Conservation (phyloP, 2,797 vertebrate species). For the Potorous gilbertii region DNA sequence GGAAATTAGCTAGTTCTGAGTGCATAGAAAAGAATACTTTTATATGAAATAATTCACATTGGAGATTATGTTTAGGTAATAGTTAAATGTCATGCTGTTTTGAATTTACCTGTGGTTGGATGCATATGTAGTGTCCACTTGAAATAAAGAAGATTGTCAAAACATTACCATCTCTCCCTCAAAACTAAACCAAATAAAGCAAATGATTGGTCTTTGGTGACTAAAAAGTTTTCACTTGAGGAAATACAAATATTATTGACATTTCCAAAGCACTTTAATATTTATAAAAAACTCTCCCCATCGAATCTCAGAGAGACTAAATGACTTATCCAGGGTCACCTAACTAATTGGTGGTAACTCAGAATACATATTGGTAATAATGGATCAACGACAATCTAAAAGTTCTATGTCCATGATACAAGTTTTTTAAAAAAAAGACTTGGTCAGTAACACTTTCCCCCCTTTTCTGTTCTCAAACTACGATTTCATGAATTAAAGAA, state of each 20-base stretch:
- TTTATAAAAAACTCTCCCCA: background rate
- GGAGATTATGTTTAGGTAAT: background rate
- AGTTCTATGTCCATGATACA: background rate
- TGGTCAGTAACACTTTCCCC: background rate
- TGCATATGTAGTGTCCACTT: background rate
- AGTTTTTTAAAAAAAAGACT: conserved; percentile 23
- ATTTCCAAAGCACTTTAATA: background rate
- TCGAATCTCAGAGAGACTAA: background rate
- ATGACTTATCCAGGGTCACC: background rate
- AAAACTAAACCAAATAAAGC: background rate
- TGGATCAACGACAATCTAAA: conserved; percentile 28
- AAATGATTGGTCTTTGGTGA: conserved; percentile 37
- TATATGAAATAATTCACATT: background rate
- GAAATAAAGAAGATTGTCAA: background rate
- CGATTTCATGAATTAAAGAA: background rate
- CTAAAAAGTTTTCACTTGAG: conserved; percentile 34
- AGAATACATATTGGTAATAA: conserved; percentile 1
- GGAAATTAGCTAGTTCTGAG: background rate
- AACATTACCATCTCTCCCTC: background rate
- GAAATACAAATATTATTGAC: background rate
- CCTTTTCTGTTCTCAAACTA: background rate
- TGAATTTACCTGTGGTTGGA: background rate
- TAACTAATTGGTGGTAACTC: background rate
- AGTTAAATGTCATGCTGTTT: background rate
- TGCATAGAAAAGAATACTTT: background rate